Base-by-base conservation (phyloP, 2,113 vertebrate genomes). In the Rhinopithecus roxellana region DNA sequence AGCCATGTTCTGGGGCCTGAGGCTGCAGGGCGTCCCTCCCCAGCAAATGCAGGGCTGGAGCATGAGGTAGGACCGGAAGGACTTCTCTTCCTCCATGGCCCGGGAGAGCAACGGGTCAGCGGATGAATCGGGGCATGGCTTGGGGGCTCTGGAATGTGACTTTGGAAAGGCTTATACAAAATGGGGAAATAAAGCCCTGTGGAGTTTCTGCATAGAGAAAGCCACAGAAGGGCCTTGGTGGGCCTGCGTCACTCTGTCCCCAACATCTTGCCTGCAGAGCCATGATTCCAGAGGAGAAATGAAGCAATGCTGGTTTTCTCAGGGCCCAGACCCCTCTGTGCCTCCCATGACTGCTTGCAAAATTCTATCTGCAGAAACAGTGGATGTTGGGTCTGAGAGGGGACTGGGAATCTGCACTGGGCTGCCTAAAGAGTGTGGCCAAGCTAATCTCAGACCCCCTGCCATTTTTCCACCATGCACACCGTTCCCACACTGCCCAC, bases 11-110 rank as follows among this genome's bases (percentile, higher is more conserved):
- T 8, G 9, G 69, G 25, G 3, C 1, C 20, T 4, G 25, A 40
- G 25, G 18, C 40, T 0, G 0, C 52, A 35, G 11, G 22, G 5
- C 0, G 0, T 27, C 59, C 6, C 52, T 6, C 8, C 8, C 1
- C 3, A 2, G 25, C 48, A 6, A 9, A 35, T 0, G 9, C 45
- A 0, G 8, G 52, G 23, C 0, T 0, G 30, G 27, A 20, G 3
- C 3, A n/a, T 0, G 23, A 6, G 6, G 8, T 50, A 6, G 8
- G 18, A 1, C 43, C 23, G 23, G 38, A 22, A 22, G 18, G 40
- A 22, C 11, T 0, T 4, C 27, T 52, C 2, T 1, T 4, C 0
- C 10, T 20, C 43, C 14, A 27, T 8, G 13, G 3, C 13, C 22
- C 2, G 48, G 55, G 69, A 12, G 18, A 3, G 17, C 52, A 52